phyloP scores from a whole-genome alignment of 2,888 invertebrate species.

The Abrostola triplasia region DNA sequence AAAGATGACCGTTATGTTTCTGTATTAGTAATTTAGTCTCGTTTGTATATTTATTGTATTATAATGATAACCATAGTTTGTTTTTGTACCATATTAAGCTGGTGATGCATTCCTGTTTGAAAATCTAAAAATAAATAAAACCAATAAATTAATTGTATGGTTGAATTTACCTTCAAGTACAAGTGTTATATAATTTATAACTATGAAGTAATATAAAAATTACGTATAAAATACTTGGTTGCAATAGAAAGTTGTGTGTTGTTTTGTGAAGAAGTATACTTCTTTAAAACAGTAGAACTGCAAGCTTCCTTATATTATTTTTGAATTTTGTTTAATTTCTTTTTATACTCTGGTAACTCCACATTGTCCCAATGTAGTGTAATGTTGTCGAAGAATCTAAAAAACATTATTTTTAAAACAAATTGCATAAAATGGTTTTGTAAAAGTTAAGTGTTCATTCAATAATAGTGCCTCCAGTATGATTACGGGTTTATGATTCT shows the following conservation, averaged over 20 bases:
- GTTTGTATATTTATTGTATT: background rate
- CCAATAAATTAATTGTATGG: slow-evolving; percentile 2
- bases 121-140: slow-evolving; percentile 36
- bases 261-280: too few relatives aligned
- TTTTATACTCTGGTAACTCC: slow-evolving; percentile 67
- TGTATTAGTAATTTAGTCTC: slow-evolving; percentile 13
- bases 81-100: slow-evolving; percentile 22
- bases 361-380: slow-evolving; percentile 78
- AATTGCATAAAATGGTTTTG: background rate
- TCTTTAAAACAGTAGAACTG: too few relatives aligned
- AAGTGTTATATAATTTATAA: background rate
- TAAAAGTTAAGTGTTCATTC: background rate
- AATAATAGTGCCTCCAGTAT: too few relatives aligned
- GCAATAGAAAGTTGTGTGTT: too few relatives aligned
- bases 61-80: slow-evolving; percentile 12
- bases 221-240: background rate
- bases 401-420: slow-evolving; percentile 16
- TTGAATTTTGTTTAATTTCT: slow-evolving; percentile 45
- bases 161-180: slow-evolving; percentile 26
- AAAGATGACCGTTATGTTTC: slow-evolving; percentile 6
- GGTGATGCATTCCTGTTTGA: slow-evolving; percentile 21
- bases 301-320: too few relatives aligned
- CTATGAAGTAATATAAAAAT: background rate
- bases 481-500: too few relatives aligned
- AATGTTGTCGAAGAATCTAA: slow-evolving; percentile 73